Percentiles rank a stretch among this genome's conserved stretches.
These are phyloP conservation scores for Torymus auratus DNA, from an alignment of 2,888 invertebrate genomes.

Conservation along the genomic window DNA sequence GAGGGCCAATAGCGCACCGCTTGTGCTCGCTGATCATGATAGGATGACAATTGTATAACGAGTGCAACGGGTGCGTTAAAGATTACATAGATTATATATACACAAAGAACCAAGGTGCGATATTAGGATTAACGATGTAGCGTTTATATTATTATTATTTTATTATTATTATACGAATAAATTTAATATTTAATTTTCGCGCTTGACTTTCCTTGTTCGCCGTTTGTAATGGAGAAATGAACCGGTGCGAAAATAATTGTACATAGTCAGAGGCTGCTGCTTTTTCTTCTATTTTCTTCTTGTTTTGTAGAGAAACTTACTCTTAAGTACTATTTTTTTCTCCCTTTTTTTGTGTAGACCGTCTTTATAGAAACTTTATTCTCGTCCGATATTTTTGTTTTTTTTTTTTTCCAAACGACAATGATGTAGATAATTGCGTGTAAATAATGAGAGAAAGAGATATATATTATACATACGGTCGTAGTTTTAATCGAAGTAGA, in stretches of 20 bases:
- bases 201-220: neutral
- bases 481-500: slow-evolving; percentile 30
- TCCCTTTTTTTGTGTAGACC: too few species aligned
- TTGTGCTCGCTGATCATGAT: neutral
- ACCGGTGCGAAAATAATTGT: slow-evolving; percentile 27
- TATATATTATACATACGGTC: slow-evolving; percentile 18
- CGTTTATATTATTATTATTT: slow-evolving; percentile 12
- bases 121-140: slow-evolving; percentile 38
- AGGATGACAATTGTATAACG: slow-evolving; percentile 34
- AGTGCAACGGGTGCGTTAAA: slow-evolving; percentile 19
- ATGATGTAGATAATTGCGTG: slow-evolving; percentile 45
- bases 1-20: slow-evolving; percentile 54
- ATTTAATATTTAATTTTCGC: slow-evolving; percentile 41
- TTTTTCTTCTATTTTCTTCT: neutral
- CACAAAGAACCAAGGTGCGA: slow-evolving; percentile 45
- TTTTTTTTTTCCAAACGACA: slow-evolving; percentile 1
- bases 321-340: too few species aligned
- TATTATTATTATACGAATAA: neutral
- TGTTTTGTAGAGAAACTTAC: too few species aligned
- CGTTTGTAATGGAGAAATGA: neutral
- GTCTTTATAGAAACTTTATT: too few species aligned
- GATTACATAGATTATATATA: neutral
- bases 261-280: slow-evolving; percentile 49
- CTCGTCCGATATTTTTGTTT: neutral
- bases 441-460: slow-evolving; percentile 48